Base-by-base conservation (phyloP, 2,797 vertebrate species). In the Rallus crepitans region DNA sequence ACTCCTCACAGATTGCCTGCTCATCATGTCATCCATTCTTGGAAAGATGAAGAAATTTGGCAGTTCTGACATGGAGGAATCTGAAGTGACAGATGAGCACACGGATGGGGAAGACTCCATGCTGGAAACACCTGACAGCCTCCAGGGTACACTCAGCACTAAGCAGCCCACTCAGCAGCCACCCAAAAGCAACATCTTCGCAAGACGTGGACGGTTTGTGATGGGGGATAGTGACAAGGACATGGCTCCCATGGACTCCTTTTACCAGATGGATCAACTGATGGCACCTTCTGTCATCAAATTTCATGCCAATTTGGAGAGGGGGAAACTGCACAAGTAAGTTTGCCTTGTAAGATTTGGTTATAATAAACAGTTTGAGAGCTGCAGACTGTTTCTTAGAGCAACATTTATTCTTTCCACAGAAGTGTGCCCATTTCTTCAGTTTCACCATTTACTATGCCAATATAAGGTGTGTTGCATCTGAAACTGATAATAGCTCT, bases 181-280 rank as follows among this genome's bases (percentile, higher is more conserved):
- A 21, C 97, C 94, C 90, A 98, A 98, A 64, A 97, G 97, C 63
- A 87, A 96, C 35, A 82, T 97, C 63, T 96, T 97, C 24, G 93
- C 97, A 18, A 94, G 7, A 87, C 95, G 88, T 90, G 96, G 97
- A 4, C 94, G 97, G 16, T 98, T 98, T 55, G 97, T 98, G 59
- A 98, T 97, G 71, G 95, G 97, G 11, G 96, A 97, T 20, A 55
- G 89, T 0, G 97, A 97, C 27, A 78, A 97, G 27, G 97, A 98
- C 42, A 98, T 96, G 84, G 98, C 98, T 15, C 98, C 98, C 28
- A 99, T 99, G 99, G 99, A 99, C 95, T 98, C 99, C 8, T 97
- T 98, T 56, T 99, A 98, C 53, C 98, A 98, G 86, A 98, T 99
- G 95, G 98, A 99, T 47, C 96, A 98, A 57, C 98, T 98, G 75